phyloP scores from a whole-genome alignment of 2,888 invertebrate species.

The Leptarthrus brevirostris region DNA sequence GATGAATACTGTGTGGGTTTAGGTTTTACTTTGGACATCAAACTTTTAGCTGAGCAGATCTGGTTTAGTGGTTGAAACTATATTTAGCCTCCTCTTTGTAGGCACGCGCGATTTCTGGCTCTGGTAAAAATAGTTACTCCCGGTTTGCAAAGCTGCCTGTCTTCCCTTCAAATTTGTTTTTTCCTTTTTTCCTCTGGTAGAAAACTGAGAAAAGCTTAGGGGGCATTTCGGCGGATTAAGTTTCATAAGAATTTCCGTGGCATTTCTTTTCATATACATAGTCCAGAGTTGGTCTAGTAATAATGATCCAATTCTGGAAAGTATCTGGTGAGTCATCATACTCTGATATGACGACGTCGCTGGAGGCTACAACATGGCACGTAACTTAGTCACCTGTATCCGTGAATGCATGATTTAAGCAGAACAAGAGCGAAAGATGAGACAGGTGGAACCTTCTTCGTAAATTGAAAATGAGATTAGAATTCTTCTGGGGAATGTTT shows the following conservation, averaged over 20 bases:
- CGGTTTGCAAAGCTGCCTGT: background rate
- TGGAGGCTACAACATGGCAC: constrained; percentile 12
- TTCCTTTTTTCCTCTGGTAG: background rate
- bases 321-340: constrained; percentile 18
- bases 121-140: constrained; percentile 2
- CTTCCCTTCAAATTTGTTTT: background rate
- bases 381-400: constrained; percentile 28
- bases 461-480: constrained; percentile 26
- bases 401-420: background rate
- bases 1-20: background rate
- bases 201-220: background rate
- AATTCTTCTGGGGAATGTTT: background rate
- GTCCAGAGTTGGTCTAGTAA: too few relatives aligned
- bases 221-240: background rate
- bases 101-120: constrained; percentile 19
- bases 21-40: too few relatives aligned
- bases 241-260: background rate
- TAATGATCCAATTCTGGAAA: too few relatives aligned
- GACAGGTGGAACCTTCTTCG: background rate
- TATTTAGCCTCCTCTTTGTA: constrained; percentile 22
- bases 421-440: constrained; percentile 5
- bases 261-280: background rate
- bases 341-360: background rate
- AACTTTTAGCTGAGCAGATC: background rate
- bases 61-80: constrained; percentile 2